Base-by-base conservation (phyloP, 30 jellyfish, hydroid and myxozoan species). In the Aurelia sp. region DNA sequence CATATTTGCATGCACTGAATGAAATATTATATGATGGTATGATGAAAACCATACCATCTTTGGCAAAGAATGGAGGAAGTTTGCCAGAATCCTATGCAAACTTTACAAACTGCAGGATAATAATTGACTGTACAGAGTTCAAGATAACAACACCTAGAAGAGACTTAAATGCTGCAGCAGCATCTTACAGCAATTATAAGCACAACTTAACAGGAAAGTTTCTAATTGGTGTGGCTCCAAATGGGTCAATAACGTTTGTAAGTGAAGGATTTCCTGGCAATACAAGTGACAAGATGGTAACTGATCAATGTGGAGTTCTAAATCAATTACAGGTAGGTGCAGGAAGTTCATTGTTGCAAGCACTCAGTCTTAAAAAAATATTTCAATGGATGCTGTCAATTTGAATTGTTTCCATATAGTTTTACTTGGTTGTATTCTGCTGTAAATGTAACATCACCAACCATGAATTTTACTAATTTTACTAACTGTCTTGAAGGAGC, bases 71-170 rank as follows among this genome's bases (percentile, higher is more conserved):
- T 57, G n/a, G 11, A 12, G 53, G 86, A 4, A 74, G 86, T 8
- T 13, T 74, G 48, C 86, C 86, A 19, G 86, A 47, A 1, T 47
- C 86, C 3, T 51, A 48, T 74, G 75, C 76, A 47, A 30, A 74
- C 3, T 74, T 74, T 57, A 1, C 86, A 55, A 74, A 41, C 52
- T 74, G 74, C 53, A 74, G 86, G 52, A 9, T 50, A 2, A 51
- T 74, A 21, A 74, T 74, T 74, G 86, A 74, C 76, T 74, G 86
- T 66, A 74, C 74, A 0, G 51, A 74, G 48, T 74, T 47, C 74
- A 55, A 27, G 12, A 74, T 74, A 5, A 50, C 52, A 4, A 59
- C 76, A 2, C 86, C 86, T 22, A 47, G 75, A 31, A 11, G 20
- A 51, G 86, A 74, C 27, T 9, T 74, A 8, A 52, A 52, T 74